These are phyloP conservation scores for Cosmopolites sordidus DNA, from an alignment of 2,888 invertebrate genomes.

Conservation along the genomic window DNA sequence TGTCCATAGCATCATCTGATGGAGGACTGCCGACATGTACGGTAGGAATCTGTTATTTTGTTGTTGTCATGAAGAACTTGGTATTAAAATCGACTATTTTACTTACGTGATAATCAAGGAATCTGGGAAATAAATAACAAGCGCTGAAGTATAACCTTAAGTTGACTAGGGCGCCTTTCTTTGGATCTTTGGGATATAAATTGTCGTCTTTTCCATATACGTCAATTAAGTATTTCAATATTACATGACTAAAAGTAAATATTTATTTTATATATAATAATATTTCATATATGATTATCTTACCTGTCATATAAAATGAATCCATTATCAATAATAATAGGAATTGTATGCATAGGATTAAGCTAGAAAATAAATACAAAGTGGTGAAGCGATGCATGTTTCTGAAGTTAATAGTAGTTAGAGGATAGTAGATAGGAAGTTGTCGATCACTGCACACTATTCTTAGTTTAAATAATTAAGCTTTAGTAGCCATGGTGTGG, in stretches of 20 bases:
- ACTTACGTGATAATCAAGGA: conserved; percentile 57
- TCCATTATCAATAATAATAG: conserved; percentile 68
- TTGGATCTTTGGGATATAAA: conserved; percentile 61
- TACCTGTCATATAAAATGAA: conserved; percentile 68
- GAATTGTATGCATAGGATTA: conserved; percentile 69
- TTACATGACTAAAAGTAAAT: conserved; percentile 57
- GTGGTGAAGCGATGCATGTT: too few species aligned
- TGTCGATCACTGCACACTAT: too few species aligned
- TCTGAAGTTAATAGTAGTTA: too few species aligned
- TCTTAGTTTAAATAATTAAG: too few species aligned
- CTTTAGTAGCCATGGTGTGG: too few species aligned
- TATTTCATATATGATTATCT: conserved; percentile 5
- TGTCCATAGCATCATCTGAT: conserved; percentile 37
- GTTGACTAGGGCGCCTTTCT: conserved; percentile 59
- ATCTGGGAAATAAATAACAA: conserved; percentile 54
- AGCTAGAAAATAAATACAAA: conserved; percentile 53
- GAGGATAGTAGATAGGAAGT: too few species aligned
- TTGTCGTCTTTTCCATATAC: conserved; percentile 63
- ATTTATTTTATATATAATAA: conserved; percentile 1
- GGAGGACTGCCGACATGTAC: conserved; percentile 30
- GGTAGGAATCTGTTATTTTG: conserved; percentile 38
- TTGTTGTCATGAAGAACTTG: too few species aligned
- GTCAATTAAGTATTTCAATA: conserved; percentile 61
- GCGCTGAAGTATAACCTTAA: conserved; percentile 60
- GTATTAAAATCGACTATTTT: conserved; percentile 8